Percentiles rank a stretch among this genome's conserved stretches.
Evolutionary conservation across 2,113 vertebrate genomes (phyloP).

Genomic region (Larimichthys crocea): DNA sequence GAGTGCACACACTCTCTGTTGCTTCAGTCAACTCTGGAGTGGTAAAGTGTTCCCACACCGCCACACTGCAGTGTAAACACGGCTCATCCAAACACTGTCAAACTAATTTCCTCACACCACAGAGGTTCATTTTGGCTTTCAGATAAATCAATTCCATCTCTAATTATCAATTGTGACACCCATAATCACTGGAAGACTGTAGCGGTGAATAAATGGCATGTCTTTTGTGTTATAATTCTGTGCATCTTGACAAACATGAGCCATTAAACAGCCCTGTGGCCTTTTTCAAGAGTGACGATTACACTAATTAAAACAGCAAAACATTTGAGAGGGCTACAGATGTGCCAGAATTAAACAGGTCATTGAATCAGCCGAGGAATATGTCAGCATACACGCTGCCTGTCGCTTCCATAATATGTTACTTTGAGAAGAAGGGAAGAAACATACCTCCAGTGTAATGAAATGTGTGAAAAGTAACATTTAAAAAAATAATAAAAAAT

Average conservation of each 20-base stretch:
- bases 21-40: constrained; percentile 36
- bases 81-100: constrained; percentile 74
- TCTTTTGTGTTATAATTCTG: constrained; percentile 83
- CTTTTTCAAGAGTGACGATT: constrained; percentile 82
- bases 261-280: constrained; percentile 80
- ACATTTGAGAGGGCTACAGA: constrained; percentile 78
- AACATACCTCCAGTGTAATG: background rate
- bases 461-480: background rate
- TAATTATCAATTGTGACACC: constrained; percentile 83
- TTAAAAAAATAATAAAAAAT: too few relatives aligned
- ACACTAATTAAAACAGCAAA: constrained; percentile 83
- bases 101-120: constrained; percentile 73
- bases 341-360: constrained; percentile 78
- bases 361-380: constrained; percentile 80
- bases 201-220: constrained; percentile 76
- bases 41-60: constrained; percentile 52
- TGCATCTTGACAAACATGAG: constrained; percentile 85
- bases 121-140: constrained; percentile 77
- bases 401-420: constrained; percentile 43
- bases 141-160: constrained; percentile 77
- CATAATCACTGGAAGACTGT: constrained; percentile 79
- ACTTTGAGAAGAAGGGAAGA: constrained; percentile 26
- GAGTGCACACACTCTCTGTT: background rate
- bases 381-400: constrained; percentile 74
- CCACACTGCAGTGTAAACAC: constrained; percentile 63